Conservation (phyloP, 2,797 vertebrate genomes). For the Enteromius anoplus region DNA sequence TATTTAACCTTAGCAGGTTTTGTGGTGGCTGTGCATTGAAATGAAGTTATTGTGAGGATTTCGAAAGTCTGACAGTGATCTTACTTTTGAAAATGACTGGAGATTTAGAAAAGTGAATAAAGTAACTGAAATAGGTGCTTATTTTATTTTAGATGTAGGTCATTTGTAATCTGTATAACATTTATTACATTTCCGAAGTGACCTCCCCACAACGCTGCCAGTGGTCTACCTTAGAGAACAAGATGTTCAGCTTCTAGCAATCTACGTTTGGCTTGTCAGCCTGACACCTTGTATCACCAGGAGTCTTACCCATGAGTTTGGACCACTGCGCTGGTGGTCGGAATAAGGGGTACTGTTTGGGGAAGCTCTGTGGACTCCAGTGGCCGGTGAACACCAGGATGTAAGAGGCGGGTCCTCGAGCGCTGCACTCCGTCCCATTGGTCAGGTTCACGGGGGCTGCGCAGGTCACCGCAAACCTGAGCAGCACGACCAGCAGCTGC, state of each 20-base stretch:
- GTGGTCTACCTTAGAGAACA: neutral
- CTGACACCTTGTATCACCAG: neutral
- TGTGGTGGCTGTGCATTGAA: no score
- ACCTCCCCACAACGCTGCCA: neutral
- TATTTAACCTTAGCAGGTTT: no score
- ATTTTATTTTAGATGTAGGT: no score
- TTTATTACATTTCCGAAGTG: neutral
- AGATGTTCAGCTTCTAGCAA: conserved; percentile 16
- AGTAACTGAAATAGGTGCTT: neutral
- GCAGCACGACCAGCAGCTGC: conserved; percentile 73
- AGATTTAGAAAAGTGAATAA: neutral
- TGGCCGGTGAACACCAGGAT: conserved; percentile 83
- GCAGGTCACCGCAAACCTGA: conserved; percentile 70
- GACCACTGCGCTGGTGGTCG: conserved; percentile 86
- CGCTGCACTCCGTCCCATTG: conserved; percentile 73
- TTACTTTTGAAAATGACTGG: neutral
- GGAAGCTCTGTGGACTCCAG: conserved; percentile 82
- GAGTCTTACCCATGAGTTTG: conserved; percentile 81
- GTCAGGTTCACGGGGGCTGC: conserved; percentile 67
- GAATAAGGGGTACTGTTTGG: conserved; percentile 84
- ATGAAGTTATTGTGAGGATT: neutral
- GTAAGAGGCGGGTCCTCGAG: conserved; percentile 79
- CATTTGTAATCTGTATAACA: neutral
- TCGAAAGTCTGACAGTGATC: neutral
- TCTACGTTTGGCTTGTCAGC: neutral